Base-by-base conservation (phyloP, 2,888 invertebrate genomes). In the Ditula angustiorana region DNA sequence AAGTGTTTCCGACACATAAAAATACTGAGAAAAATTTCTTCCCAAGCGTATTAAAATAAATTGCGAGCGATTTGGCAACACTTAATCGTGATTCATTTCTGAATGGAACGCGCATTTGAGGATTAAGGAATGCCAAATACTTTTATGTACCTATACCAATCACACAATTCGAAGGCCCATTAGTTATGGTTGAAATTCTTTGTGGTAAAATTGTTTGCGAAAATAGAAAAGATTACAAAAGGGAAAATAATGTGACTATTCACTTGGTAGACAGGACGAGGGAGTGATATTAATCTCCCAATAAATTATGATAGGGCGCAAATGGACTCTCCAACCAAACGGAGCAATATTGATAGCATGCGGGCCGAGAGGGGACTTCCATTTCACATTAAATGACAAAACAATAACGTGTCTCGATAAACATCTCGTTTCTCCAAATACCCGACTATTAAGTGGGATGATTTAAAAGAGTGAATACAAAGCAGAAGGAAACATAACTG, bases 21-120 rank as follows among this genome's bases (percentile, higher is more conserved):
- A 92, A 91, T 81, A 84, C 87, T 86, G 82, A 85, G 87, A 90
- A 90, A 88, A 87, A 88, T 90, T 88, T 88, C 83, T 87, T 88
- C 85, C 82, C 81, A 82, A 89, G 86, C 90, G 83, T 90, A 92
- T 92, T 92, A 92, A 92, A 92, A 92, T 92, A 91, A 92, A 92
- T 92, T 90, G 92, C 90, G 77, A 87, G 83, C 92, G 87, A 92
- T 92, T 92, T 92, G 92, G 92, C 92, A 91, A 89, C 92, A 92
- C 91, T 92, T 92, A 90, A 91, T 89, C 88, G 88, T 90, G 91
- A 91, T 90, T 90, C 90, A 91, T 89, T 87, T 88, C 82, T 82
- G 85, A 82, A 85, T 82, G 87, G 85, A 83, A 80, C 83, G 85
- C 86, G 84, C 89, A 81, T 83, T 82, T 81, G 80, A 83, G 85